These are phyloP conservation scores for Rhodeus uyekii DNA, from an alignment of 2,797 vertebrate species.

Conservation along the genomic window DNA sequence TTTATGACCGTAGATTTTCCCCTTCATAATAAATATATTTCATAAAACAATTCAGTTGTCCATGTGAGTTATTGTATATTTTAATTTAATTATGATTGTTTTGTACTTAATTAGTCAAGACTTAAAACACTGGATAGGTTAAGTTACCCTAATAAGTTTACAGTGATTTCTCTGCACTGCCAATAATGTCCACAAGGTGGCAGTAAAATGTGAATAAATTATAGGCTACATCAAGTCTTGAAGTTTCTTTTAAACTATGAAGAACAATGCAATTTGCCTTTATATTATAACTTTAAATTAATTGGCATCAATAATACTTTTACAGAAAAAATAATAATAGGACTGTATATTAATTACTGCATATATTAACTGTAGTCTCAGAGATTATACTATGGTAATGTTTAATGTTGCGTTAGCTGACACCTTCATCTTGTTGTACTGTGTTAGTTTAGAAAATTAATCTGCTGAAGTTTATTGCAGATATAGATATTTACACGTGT, in stretches of 20 bases:
- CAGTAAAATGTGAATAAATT: not conserved
- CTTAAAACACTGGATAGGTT: no score
- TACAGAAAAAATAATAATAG: not conserved
- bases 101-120: not conserved
- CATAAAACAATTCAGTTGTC: conserved; percentile 39
- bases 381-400: not conserved
- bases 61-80: not conserved
- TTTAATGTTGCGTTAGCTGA: not conserved
- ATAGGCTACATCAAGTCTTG: not conserved
- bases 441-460: not conserved
- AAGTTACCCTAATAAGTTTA: no score
- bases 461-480: no score
- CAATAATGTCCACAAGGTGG: not conserved
- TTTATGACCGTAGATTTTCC: conserved; percentile 42
- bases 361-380: no score
- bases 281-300: not conserved
- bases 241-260: not conserved
- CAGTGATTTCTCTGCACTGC: no score
- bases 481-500: no score
- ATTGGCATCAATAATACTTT: not conserved
- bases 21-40: conserved; percentile 60
- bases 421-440: not conserved
- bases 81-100: not conserved
- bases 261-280: not conserved
- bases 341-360: not conserved